These are phyloP conservation scores for Lucinisca nassula DNA, from an alignment of 2,888 invertebrate species.

Conservation along the genomic window DNA sequence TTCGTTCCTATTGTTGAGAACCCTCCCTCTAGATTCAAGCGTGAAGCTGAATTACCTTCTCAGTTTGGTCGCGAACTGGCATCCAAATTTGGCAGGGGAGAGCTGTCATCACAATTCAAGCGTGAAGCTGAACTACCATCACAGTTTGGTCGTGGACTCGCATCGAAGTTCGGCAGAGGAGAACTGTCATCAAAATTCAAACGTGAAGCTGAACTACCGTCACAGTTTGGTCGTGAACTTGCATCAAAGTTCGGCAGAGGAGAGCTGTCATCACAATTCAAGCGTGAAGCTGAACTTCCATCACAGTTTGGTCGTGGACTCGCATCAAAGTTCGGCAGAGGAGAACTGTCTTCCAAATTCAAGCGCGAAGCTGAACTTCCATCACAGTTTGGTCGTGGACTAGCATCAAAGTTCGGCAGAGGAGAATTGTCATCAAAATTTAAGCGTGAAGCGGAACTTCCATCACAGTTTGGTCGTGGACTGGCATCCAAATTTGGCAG, in stretches of 20 bases:
- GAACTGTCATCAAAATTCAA: slow-evolving; percentile 1
- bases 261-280: background rate
- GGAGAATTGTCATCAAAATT: background rate
- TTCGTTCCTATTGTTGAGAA: background rate
- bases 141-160: background rate
- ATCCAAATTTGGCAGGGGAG: background rate
- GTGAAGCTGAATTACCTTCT: background rate
- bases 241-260: background rate
- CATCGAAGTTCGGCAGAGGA: background rate
- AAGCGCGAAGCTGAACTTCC: background rate
- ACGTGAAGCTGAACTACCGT: background rate
- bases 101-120: background rate
- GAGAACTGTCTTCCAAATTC: background rate
- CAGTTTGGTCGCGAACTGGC: slow-evolving; percentile 9
- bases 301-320: slow-evolving; percentile 6
- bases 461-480: background rate
- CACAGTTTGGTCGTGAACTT: slow-evolving; percentile 1
- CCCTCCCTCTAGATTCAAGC: background rate
- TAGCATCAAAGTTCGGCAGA: background rate
- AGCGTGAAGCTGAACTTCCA: background rate
- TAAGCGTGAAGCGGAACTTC: background rate
- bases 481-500: background rate
- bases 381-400: background rate
- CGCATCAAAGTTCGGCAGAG: background rate
- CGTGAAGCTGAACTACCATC: background rate